Conservation (phyloP, 2,888 invertebrate species). For the Gibbula magus region DNA sequence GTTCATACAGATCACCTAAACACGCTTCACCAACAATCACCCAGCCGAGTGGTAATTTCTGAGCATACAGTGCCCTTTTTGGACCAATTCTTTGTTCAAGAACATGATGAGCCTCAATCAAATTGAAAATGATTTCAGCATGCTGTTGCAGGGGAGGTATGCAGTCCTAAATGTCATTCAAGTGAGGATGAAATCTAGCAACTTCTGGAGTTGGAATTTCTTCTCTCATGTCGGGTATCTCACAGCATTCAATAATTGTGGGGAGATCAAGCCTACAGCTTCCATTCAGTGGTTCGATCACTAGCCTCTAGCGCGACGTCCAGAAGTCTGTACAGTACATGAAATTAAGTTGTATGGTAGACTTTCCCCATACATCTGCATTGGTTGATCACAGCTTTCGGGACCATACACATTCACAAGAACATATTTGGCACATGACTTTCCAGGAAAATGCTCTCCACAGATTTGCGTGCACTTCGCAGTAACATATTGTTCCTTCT, state of each 20-base stretch:
- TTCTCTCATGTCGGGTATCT: conserved; percentile 31
- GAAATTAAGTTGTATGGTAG: conserved; percentile 31
- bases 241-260: conserved; percentile 33
- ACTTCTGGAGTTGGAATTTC: conserved; percentile 40
- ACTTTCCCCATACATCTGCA: conserved; percentile 11
- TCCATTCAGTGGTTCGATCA: conserved; percentile 32
- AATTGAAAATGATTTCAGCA: conserved; percentile 32
- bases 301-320: conserved; percentile 20
- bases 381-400: not conserved
- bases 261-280: conserved; percentile 21
- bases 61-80: conserved; percentile 32
- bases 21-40: conserved; percentile 42
- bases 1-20: conserved; percentile 33
- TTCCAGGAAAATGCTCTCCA: conserved; percentile 20
- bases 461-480: conserved; percentile 22
- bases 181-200: not conserved
- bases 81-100: conserved; percentile 36
- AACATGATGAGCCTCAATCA: conserved; percentile 40
- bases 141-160: conserved; percentile 28
- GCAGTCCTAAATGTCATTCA: conserved; percentile 7
- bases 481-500: not conserved
- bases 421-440: conserved; percentile 28
- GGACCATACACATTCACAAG: conserved; percentile 21
- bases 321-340: conserved; percentile 38
- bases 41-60: conserved; percentile 35